A percentile compares a stretch with the other conserved stretches of the same genome.
Evolutionary conservation across 2,888 invertebrate genomes (phyloP).

Genomic region (Agrochola litura): DNA sequence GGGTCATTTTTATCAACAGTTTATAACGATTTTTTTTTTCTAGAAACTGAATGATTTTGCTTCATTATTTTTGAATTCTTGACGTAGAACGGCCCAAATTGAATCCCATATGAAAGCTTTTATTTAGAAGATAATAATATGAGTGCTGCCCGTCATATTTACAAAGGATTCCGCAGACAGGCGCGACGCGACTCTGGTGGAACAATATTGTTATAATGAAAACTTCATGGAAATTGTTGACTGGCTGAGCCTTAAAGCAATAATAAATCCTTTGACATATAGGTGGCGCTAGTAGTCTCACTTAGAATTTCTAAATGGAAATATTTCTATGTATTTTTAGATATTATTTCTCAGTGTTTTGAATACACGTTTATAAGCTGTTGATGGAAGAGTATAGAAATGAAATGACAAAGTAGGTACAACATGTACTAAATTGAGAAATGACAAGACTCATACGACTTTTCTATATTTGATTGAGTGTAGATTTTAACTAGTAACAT

Average conservation of each 20-base stretch:
- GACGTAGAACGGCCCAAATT: background rate
- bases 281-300: conserved; percentile 11
- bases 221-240: background rate
- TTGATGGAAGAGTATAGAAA: conserved; percentile 31
- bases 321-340: background rate
- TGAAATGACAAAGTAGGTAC: conserved; percentile 14
- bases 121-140: background rate
- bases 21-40: background rate
- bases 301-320: background rate
- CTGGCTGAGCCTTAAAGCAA: background rate
- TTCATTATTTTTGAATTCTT: background rate
- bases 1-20: conserved; percentile 16
- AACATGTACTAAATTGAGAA: conserved; percentile 12
- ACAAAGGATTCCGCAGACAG: background rate
- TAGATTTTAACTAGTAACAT: conserved; percentile 52
- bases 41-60: background rate
- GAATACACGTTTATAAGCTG: conserved; percentile 15
- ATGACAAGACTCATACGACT: conserved; percentile 33
- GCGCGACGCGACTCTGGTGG: background rate
- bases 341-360: background rate
- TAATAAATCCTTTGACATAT: conserved; percentile 8
- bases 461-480: conserved; percentile 51
- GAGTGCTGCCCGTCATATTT: background rate
- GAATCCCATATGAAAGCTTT: background rate
- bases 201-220: background rate